phyloP scores from a whole-genome alignment of 1,140 invertebrate genomes.

The Zaprionus inermis region DNA sequence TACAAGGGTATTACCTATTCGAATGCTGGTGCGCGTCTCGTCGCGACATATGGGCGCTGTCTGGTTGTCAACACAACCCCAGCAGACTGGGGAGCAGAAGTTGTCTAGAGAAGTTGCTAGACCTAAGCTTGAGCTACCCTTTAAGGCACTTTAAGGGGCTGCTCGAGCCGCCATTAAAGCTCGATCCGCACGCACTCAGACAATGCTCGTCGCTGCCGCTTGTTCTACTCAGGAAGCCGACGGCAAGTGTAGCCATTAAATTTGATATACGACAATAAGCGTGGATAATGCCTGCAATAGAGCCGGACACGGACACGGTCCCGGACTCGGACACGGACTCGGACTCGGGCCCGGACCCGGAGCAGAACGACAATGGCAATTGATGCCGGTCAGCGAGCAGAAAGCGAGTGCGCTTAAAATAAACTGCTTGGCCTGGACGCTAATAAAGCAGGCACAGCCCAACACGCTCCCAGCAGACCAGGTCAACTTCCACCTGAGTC shows the following conservation, averaged over 20 bases:
- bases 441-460: slow-evolving; percentile 7
- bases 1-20: background rate
- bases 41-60: slow-evolving; percentile 42
- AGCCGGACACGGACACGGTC: slow-evolving; percentile 5
- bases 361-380: slow-evolving; percentile 23
- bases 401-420: slow-evolving; percentile 15
- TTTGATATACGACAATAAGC: slow-evolving; percentile 80
- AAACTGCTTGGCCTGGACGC: slow-evolving; percentile 20
- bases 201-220: too few relatives aligned
- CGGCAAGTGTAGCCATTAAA: slow-evolving; percentile 66
- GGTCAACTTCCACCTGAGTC: background rate
- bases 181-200: slow-evolving; percentile 37
- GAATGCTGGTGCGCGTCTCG: slow-evolving; percentile 9
- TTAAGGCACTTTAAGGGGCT: slow-evolving; percentile 41
- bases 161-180: slow-evolving; percentile 53
- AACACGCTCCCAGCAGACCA: background rate
- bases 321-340: background rate
- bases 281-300: slow-evolving; percentile 64
- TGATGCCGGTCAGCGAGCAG: slow-evolving; percentile 32
- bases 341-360: background rate
- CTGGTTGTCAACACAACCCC: slow-evolving; percentile 34
- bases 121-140: slow-evolving; percentile 4
- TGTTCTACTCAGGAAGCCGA: slow-evolving; percentile 47
- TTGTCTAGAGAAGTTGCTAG: background rate
- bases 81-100: background rate